Conservation (phyloP, 2,797 vertebrate species). For the Graptemys geographica region DNA sequence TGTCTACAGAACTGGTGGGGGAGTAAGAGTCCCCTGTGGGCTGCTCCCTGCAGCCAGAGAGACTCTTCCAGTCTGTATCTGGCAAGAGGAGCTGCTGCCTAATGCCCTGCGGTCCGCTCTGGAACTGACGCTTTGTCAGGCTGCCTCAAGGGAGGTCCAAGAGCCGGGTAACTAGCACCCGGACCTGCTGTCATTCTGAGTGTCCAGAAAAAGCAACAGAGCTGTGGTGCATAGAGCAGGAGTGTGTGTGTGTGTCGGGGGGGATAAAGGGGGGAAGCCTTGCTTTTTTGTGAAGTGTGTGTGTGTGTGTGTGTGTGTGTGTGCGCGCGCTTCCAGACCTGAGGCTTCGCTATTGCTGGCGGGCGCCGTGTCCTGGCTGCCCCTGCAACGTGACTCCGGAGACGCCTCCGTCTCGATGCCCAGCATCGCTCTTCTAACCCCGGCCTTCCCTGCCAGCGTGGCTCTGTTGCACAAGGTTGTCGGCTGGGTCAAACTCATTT, state of each 20-base stretch:
- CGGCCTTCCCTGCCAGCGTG: not conserved
- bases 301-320: too few relatives aligned
- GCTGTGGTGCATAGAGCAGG: not conserved
- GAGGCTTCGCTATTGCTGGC: not conserved
- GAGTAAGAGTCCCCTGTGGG: too few relatives aligned
- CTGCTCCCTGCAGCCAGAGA: not conserved
- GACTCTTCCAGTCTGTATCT: too few relatives aligned
- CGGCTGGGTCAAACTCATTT: not conserved
- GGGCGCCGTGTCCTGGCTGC: rapidly evolving
- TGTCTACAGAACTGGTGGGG: too few relatives aligned
- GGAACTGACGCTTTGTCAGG: too few relatives aligned
- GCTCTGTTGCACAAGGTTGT: not conserved
- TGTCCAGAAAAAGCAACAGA: not conserved
- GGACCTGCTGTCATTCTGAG: not conserved
- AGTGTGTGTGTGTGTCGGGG: not conserved
- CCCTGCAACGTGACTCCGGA: not conserved
- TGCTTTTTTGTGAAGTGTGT: not conserved
- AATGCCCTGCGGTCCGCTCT: too few relatives aligned
- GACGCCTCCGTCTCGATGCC: not conserved
- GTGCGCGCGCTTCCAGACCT: not conserved
- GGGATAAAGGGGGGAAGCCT: too few relatives aligned
- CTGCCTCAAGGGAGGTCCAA: not conserved
- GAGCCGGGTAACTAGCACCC: not conserved
- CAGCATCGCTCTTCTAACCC: not conserved
- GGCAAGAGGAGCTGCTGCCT: not conserved